Evolutionary conservation across 2,113 vertebrate species (phyloP), one percentile per base, ranked within the genome.

Genomic region (Ciconia stormi): DNA sequence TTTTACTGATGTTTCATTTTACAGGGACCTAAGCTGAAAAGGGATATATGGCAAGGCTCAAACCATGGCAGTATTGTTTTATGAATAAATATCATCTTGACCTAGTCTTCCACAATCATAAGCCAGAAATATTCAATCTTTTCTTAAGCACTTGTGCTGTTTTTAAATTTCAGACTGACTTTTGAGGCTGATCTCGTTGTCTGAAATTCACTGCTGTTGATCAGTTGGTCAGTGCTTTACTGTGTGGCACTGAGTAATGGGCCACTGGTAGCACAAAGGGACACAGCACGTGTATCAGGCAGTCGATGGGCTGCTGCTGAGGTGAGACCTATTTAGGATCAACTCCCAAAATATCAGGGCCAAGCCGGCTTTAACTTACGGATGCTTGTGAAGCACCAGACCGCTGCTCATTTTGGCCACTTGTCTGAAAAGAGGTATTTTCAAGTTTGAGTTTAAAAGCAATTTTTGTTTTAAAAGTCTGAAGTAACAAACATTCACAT

Each of bases 261-360:
- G 59, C 27, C 2, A 2, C n/a, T 1, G 0, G 72, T 61, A 78
- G 47, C 53, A 50, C 62, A 52, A 10, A 0, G 0, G 34, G 81
- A n/a, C 42, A 10, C 1, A 9, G 32, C 46, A 56, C 0, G 0
- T 30, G 9, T 52, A 11, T 62, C 34, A 40, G 36, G 36, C 36
- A 50, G 58, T n/a, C 69, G 58, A 18, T 13, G 34, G 50, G 63
- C 50, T 66, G 63, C 50, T 77, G 29, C 34, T 76, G 49, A 52
- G 42, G 16, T 25, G 47, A 84, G 32, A 16, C 25, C 34, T 63
- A 5, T 46, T 69, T 58, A 70, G 49, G 47, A 42, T 80, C 53
- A 23, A 20, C 70, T 74, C 80, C 42, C 62, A 74, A 69, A 69
- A 42, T 79, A 13, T n/a, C 23, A 26, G 23, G 22, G 12, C 66